Evolutionary conservation across 2,888 invertebrate genomes (phyloP), one percentile per base, ranked within the genome.

Genomic region (Eupithecia tripunctaria): DNA sequence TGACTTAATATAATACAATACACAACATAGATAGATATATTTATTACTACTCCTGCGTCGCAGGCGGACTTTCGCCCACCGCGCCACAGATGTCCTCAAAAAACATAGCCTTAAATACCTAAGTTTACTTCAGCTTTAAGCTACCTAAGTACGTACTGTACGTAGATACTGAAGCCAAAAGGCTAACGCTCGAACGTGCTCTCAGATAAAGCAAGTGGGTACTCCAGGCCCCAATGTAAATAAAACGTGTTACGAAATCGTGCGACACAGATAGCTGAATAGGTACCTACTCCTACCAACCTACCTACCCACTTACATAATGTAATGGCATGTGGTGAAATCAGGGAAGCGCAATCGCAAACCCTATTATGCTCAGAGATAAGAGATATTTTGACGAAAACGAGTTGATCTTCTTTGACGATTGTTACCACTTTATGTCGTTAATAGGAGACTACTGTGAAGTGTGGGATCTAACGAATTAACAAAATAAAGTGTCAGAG

Each of bases 161-260:
- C 63, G 32, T 12, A 18, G 29, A 36, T 32, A 62, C 21, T 25
- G n/a, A 6, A 36, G 36, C 38, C 38, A 25, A 64, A 64, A 64
- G 36, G 36, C 29, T 64, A 36, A 41, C 64, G 36, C n/a, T 36
- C 6, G 51, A 32, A 62, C 65, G 56, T 70, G 64, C 51, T n/a
- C 15, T 62, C 67, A 60, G 70, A 70, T 71, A 70, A 63, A 75
- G 29, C 41, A 21, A 63, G 36, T 71, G 72, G 56, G 70, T 63
- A 71, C 66, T 69, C 27, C 56, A 25, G 38, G 21, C 27, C 38
- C 27, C 36, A 25, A 62, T 63, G 74, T 72, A 77, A 77, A 78
- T 76, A 72, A 75, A 73, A 71, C 76, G 76, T 70, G 78, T 76
- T 76, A 67, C 73, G 70, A 75, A 79, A 76, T 73, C 74, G 67